Conservation (phyloP, 1,140 invertebrate genomes). For the Leptoteleia sp. region DNA sequence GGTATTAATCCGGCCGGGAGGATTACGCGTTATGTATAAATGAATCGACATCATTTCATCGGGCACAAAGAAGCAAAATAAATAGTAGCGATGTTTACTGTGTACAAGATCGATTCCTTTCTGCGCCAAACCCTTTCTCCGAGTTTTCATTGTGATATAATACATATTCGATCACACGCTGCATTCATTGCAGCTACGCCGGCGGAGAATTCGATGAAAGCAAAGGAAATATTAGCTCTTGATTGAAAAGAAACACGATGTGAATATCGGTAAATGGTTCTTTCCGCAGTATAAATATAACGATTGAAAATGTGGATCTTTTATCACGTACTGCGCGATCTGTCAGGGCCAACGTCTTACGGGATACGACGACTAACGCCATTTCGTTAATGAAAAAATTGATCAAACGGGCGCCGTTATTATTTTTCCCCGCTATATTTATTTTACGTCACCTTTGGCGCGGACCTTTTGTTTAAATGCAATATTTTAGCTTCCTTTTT, state of each 20-base stretch:
- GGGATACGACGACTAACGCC: slow-evolving; percentile 1
- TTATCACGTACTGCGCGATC: slow-evolving; percentile 46
- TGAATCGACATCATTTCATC: slow-evolving; percentile 40
- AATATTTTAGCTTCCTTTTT: too few species aligned
- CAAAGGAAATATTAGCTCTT: slow-evolving; percentile 66
- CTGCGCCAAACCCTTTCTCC: slow-evolving; percentile 50
- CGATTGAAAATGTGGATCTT: slow-evolving; percentile 57
- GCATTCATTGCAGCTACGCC: slow-evolving; percentile 55
- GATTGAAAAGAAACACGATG: slow-evolving; percentile 67
- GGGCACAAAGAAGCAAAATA: slow-evolving; percentile 25
- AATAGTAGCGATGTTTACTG: slow-evolving; percentile 46
- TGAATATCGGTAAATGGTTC: slow-evolving; percentile 63
- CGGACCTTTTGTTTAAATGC: too few species aligned
- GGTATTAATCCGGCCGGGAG: neutral
- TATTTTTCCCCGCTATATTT: too few species aligned
- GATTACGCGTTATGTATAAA: slow-evolving; percentile 8
- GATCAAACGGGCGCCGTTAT: neutral
- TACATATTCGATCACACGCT: slow-evolving; percentile 62
- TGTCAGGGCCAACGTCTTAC: slow-evolving; percentile 45
- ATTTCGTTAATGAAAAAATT: slow-evolving; percentile 17
- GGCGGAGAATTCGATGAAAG: slow-evolving; percentile 62
- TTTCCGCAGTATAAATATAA: slow-evolving; percentile 64
- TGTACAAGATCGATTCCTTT: slow-evolving; percentile 59
- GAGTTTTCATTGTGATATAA: slow-evolving; percentile 55
- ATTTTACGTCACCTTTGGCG: too few species aligned